A percentile compares a stretch with the other conserved stretches of the same genome.
These are phyloP conservation scores for Edolisoma coerulescens DNA, from an alignment of 2,113 vertebrate genomes.

Conservation along the genomic window DNA sequence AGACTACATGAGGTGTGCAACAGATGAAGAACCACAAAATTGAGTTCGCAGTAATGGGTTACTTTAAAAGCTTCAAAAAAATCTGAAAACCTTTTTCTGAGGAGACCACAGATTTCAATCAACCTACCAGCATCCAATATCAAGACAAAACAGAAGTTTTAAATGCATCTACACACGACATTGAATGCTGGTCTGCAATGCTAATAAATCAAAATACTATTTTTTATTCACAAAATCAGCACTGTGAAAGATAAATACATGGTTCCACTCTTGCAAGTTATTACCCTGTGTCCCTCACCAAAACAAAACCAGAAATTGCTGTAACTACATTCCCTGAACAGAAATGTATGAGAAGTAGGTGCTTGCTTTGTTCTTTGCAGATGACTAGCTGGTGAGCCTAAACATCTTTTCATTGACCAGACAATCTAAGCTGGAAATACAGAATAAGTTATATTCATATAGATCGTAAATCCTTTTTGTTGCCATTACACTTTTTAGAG, in stretches of 20 bases:
- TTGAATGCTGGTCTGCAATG: background rate
- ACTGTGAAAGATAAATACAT: background rate
- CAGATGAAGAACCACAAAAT: background rate
- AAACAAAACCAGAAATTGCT: background rate
- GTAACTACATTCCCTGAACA: background rate
- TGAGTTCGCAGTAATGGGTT: background rate
- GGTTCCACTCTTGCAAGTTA: background rate
- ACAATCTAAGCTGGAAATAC: background rate
- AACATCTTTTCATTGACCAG: background rate
- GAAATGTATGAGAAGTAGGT: background rate
- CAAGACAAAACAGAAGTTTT: background rate
- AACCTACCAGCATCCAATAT: background rate
- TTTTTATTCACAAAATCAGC: background rate
- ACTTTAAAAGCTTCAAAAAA: background rate
- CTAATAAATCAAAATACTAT: background rate
- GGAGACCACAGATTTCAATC: background rate
- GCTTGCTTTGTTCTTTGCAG: background rate
- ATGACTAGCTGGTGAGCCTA: background rate
- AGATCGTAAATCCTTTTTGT: background rate
- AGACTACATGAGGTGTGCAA: background rate
- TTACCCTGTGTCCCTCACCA: background rate
- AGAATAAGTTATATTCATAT: background rate
- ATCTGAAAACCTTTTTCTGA: background rate
- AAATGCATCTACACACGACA: background rate
- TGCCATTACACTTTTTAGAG: background rate